phyloP scores from a whole-genome alignment of 2,113 vertebrate genomes.

The Puma concolor region DNA sequence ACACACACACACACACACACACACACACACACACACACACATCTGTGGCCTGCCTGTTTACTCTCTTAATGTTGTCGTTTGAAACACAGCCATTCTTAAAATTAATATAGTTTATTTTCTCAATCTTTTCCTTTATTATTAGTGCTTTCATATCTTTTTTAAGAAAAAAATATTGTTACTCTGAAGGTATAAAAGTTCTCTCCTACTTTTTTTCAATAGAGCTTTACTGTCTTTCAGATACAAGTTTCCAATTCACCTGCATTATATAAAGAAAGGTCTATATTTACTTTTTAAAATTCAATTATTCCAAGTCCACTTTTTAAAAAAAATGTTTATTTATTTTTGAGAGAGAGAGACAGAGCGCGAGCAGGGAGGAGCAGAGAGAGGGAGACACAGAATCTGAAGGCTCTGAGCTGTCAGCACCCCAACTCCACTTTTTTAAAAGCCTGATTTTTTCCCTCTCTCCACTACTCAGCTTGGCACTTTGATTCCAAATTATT shows the following conservation, averaged over 20 bases:
- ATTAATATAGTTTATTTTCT: neutral
- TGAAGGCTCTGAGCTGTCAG: too few species aligned
- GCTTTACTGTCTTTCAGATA: neutral
- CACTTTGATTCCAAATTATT: neutral
- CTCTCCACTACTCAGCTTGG: neutral
- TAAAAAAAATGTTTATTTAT: too few species aligned
- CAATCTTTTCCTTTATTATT: neutral
- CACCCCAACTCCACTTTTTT: neutral
- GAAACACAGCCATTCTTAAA: neutral
- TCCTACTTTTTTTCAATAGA: neutral
- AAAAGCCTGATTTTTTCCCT: neutral
- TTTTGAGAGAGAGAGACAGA: too few species aligned
- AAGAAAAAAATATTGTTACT: neutral
- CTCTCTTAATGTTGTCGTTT: neutral
- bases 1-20: neutral
- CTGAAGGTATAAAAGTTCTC: neutral
- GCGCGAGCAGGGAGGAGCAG: too few species aligned
- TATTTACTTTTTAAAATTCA: neutral
- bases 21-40: neutral
- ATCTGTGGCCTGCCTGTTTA: neutral
- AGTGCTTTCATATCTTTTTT: neutral
- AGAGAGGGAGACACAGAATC: too few species aligned
- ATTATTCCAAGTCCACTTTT: neutral
- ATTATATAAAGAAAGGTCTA: neutral
- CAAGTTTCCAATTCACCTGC: neutral